Conservation (phyloP, 53 echinoderm and acorn worm genomes). For the Paracentrotus lividus region DNA sequence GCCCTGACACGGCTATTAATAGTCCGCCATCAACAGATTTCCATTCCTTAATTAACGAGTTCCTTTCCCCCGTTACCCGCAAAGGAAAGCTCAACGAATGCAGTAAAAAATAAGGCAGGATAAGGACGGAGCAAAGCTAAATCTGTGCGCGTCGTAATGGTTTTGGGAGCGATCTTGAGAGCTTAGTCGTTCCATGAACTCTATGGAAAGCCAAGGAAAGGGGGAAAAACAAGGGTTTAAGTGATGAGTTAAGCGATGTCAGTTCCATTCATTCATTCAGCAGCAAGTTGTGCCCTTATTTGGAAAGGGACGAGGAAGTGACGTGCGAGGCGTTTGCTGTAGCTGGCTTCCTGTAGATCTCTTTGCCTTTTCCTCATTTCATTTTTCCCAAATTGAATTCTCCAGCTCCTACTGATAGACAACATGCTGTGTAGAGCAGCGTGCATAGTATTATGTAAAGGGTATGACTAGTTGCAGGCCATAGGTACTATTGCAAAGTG, state of each 20-base stretch:
- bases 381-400: background rate
- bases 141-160: constrained; percentile 36
- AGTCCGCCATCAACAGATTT: constrained; percentile 44
- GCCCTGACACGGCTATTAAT: constrained; percentile 53
- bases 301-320: constrained; percentile 50
- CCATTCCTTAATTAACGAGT: constrained; percentile 66
- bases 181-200: constrained; percentile 65
- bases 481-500: constrained; percentile 18
- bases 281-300: constrained; percentile 55
- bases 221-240: constrained; percentile 47
- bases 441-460: background rate
- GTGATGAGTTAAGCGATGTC: constrained; percentile 60
- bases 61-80: constrained; percentile 32
- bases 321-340: constrained; percentile 63
- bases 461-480: background rate
- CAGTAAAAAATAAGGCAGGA: constrained; percentile 23
- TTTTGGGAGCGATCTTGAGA: constrained; percentile 25
- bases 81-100: constrained; percentile 28
- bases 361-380: constrained; percentile 47
- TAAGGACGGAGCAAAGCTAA: constrained; percentile 13
- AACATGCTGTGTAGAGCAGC: background rate
- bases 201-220: background rate
- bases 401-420: background rate
- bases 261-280: constrained; percentile 60
- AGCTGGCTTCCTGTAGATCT: constrained; percentile 45